These are phyloP conservation scores for Gorsachius magnificus DNA, from an alignment of 2,797 vertebrate species.

Conservation along the genomic window DNA sequence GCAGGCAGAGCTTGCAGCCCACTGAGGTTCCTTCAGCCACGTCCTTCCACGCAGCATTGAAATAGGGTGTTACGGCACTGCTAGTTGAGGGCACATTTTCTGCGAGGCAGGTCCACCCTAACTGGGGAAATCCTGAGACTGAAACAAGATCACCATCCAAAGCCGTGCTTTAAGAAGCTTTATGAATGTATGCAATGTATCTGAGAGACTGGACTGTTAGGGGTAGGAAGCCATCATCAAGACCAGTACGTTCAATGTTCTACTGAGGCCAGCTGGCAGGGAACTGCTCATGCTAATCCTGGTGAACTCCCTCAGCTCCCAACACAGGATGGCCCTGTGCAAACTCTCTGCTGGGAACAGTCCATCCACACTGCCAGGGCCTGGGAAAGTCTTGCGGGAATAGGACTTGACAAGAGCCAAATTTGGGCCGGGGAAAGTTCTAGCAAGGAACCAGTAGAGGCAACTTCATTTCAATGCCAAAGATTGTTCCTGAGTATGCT, in stretches of 20 bases:
- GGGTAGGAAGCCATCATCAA: not conserved
- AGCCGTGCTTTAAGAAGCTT: not conserved
- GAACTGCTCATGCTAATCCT: fast-evolving
- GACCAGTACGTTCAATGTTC: not conserved
- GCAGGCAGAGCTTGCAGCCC: fast-evolving
- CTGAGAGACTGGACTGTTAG: fast-evolving
- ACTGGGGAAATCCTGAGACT: not conserved
- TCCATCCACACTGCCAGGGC: not conserved
- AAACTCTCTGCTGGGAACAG: not conserved
- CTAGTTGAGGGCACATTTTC: not conserved
- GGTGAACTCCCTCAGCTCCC: not conserved
- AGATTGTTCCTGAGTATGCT: not conserved
- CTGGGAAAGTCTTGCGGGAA: not conserved
- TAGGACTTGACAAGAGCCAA: fast-evolving
- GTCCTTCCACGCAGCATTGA: fast-evolving
- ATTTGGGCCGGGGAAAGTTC: not conserved
- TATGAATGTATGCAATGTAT: fast-evolving
- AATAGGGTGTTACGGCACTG: fast-evolving
- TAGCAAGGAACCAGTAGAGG: not conserved
- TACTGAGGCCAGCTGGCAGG: not conserved
- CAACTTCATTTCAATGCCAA: not conserved
- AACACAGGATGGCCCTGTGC: fast-evolving
- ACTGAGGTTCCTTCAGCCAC: fast-evolving
- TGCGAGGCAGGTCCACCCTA: too few relatives aligned
- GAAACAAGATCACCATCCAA: not conserved